A percentile compares a stretch with the other conserved stretches of the same genome.
These are phyloP conservation scores for Amphipyra berbera DNA, from an alignment of 2,888 invertebrate genomes.

Conservation along the genomic window DNA sequence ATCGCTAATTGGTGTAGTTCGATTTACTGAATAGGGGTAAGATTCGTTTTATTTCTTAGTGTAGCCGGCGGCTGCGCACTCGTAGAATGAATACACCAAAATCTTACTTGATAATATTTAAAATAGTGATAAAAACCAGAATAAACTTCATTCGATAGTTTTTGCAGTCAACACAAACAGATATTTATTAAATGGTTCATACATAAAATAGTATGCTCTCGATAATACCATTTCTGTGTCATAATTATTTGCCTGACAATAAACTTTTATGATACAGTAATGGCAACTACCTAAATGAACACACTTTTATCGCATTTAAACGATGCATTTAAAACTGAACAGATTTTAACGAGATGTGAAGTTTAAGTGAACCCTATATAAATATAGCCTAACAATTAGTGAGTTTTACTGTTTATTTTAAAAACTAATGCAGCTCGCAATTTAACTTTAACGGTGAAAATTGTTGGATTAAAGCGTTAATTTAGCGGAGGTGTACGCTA, in stretches of 20 bases:
- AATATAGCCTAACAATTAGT: constrained; percentile 50
- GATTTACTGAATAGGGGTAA: constrained; percentile 37
- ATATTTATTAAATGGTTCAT: constrained; percentile 6
- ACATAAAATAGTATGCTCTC: constrained; percentile 10
- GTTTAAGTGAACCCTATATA: constrained; percentile 47
- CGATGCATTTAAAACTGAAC: constrained; percentile 33
- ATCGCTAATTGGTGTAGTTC: constrained; percentile 52
- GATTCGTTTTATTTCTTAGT: constrained; percentile 33
- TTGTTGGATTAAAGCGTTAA: constrained; percentile 76
- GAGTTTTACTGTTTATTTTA: constrained; percentile 60
- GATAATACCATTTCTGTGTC: constrained; percentile 5
- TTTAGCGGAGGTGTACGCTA: constrained; percentile 73
- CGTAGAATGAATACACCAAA: constrained; percentile 12
- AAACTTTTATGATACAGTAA: constrained; percentile 27
- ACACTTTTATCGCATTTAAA: constrained; percentile 38
- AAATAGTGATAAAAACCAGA: constrained; percentile 3
- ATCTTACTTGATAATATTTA: constrained; percentile 2
- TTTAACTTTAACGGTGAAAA: constrained; percentile 65
- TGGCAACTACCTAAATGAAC: constrained; percentile 18
- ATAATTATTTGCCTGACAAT: constrained; percentile 19
- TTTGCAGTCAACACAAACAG: too few relatives aligned
- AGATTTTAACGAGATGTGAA: constrained; percentile 47
- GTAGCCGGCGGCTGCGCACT: constrained; percentile 3
- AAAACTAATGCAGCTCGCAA: constrained; percentile 60
- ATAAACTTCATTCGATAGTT: not conserved